Evolutionary conservation across 2,113 vertebrate genomes (phyloP).

Genomic region (Vimba vimba): DNA sequence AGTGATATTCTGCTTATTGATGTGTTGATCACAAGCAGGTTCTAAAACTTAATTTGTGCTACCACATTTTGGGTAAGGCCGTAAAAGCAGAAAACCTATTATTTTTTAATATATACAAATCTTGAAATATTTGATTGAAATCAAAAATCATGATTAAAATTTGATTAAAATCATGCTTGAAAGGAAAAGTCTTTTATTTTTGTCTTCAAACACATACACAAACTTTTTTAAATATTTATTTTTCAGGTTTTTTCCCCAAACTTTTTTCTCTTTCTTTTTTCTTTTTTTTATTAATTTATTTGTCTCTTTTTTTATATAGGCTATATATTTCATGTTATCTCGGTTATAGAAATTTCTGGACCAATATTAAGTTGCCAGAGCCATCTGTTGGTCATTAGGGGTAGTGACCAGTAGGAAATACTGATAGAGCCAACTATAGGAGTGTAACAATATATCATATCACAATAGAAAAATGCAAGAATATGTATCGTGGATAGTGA

Average conservation of each 20-base stretch:
- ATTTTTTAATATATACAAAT: no score
- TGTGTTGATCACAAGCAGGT: not conserved
- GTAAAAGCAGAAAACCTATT: no score
- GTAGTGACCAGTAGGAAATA: conserved; percentile 32
- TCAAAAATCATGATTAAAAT: no score
- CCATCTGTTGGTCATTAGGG: conserved; percentile 53
- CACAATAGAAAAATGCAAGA: no score
- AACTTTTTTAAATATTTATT: not conserved
- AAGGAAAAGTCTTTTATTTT: not conserved
- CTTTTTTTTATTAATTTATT: not conserved
- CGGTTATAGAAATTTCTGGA: not conserved
- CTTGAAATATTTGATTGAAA: no score
- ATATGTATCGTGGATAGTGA: no score
- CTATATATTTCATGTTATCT: not conserved
- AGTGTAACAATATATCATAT: no score
- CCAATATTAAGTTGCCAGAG: not conserved
- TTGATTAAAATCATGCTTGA: no score
- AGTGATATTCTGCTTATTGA: conserved; percentile 46
- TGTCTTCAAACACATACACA: not conserved
- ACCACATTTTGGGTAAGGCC: no score
- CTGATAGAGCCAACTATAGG: not conserved
- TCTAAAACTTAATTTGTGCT: not conserved
- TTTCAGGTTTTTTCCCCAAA: not conserved
- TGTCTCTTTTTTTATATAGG: not conserved
- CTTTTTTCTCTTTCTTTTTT: not conserved